Evolutionary conservation across 2,797 vertebrate species (phyloP), one percentile per base, ranked within the genome.

Genomic region (Borostomias antarcticus): DNA sequence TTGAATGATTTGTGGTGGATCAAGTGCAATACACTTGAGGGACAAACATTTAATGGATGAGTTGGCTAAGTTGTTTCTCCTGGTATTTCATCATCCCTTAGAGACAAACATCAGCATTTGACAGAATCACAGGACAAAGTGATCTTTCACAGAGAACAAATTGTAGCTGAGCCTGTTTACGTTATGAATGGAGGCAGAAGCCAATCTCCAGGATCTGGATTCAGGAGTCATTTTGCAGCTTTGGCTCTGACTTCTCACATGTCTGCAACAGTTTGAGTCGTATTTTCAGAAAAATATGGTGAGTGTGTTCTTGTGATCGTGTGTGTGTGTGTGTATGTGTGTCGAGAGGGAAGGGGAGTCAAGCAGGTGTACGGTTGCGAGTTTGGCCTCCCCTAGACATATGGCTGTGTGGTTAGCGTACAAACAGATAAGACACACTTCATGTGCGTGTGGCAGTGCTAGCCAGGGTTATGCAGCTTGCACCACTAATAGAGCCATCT

Each of bases 181-280:
- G 29, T 72, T 35, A 33, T 30, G 37, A 77, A 68, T 59, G 57
- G 62, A 78, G 47, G 59, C 43, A 62, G 35, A 62, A 62, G 40
- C 28, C 17, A 58, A 69, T 76, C 50, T 74, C 66, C 56, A 58
- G 68, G 37, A 59, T 74, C 53, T 53, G 58, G 63, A 77, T 80
- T 77, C 68, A 62, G 28, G 63, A 29, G 37, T 60, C 64, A 73
- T 82, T n/a, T 83, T 77, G 63, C 67, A 57, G 62, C 26, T 48
- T 68, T 67, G 52, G 57, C 66, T 50, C 58, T 5, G 8, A 74
- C 63, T 75, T 68, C 64, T 51, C 74, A 63, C 63, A 70, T 51
- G 43, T 73, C 47, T 45, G 43, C 48, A 73, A 50, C 68, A 69
- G 59, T 67, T 64, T 56, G 30, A 32, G 43, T n/a, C n/a, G n/a